Conservation (phyloP, 2,113 vertebrate species). For the Ginglymostoma cirratum region DNA sequence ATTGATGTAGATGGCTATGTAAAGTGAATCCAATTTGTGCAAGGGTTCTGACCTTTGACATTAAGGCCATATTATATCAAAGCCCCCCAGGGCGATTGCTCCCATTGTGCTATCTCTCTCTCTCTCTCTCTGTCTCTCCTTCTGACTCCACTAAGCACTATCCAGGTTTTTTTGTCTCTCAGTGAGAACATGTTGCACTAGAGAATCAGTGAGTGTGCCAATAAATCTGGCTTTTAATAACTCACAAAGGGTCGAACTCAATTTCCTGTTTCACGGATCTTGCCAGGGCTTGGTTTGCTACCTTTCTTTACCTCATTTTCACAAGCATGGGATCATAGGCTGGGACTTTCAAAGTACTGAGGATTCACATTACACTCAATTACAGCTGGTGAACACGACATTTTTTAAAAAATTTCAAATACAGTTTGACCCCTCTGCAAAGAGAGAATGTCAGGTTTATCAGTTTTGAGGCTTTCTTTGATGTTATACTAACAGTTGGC, state of each 20-base stretch:
- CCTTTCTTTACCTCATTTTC: neutral
- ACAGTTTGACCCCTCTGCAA: neutral
- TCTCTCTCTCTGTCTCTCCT: slow-evolving; percentile 68
- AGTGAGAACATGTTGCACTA: slow-evolving; percentile 69
- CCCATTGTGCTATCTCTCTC: slow-evolving; percentile 63
- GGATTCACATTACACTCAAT: neutral
- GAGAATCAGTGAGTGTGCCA: slow-evolving; percentile 63
- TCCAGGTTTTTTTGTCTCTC: slow-evolving; percentile 50
- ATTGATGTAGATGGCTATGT: slow-evolving; percentile 73
- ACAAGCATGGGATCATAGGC: neutral
- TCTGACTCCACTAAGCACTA: slow-evolving; percentile 56
- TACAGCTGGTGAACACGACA: neutral
- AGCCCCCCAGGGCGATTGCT: slow-evolving; percentile 60
- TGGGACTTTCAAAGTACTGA: neutral
- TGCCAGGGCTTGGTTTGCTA: neutral
- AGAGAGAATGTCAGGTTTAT: neutral
- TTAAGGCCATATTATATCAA: slow-evolving; percentile 70
- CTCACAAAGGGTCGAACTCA: slow-evolving; percentile 63
- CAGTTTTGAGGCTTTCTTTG: neutral
- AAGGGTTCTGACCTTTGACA: slow-evolving; percentile 81
- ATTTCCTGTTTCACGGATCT: slow-evolving; percentile 40
- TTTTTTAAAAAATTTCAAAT: neutral
- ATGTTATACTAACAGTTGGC: too few species aligned
- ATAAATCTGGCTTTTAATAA: slow-evolving; percentile 71
- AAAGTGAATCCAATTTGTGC: slow-evolving; percentile 78